phyloP scores from a whole-genome alignment of 2,113 vertebrate genomes.

The Canis aureus region DNA sequence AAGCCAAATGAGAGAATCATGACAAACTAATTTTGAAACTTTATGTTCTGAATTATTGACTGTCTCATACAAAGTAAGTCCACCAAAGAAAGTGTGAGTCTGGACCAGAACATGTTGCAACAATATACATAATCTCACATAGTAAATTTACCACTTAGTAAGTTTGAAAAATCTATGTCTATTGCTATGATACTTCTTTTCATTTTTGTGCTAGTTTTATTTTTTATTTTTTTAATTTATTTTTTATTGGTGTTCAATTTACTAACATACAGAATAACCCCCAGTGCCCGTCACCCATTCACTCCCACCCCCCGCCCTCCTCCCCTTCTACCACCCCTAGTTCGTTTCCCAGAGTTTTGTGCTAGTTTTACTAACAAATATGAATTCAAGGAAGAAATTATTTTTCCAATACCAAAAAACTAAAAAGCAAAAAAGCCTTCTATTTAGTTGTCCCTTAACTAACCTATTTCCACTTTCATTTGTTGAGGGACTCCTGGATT shows the following conservation, averaged over 20 bases:
- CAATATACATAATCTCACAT: not conserved
- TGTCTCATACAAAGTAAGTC: not conserved
- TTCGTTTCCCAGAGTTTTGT: not conserved
- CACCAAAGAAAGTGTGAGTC: not conserved
- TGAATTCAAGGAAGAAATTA: not conserved
- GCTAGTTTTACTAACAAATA: not conserved
- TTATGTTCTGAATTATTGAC: not conserved
- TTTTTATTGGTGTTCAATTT: too few species aligned
- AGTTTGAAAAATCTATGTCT: not conserved
- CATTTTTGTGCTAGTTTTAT: not conserved
- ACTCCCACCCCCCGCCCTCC: too few species aligned
- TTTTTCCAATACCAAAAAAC: not conserved
- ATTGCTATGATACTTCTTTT: not conserved
- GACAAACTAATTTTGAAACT: not conserved
- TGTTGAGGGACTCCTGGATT: not conserved
- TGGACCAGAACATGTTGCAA: not conserved
- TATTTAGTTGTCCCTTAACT: not conserved
- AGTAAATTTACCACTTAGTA: not conserved
- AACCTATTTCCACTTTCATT: not conserved
- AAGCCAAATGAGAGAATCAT: not conserved
- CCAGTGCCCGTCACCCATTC: too few species aligned
- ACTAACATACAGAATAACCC: too few species aligned
- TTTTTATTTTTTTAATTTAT: too few species aligned
- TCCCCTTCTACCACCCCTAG: too few species aligned
- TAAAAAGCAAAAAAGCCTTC: not conserved